Evolutionary conservation across 2,888 invertebrate species (phyloP).

Genomic region (Muscina levida): DNA sequence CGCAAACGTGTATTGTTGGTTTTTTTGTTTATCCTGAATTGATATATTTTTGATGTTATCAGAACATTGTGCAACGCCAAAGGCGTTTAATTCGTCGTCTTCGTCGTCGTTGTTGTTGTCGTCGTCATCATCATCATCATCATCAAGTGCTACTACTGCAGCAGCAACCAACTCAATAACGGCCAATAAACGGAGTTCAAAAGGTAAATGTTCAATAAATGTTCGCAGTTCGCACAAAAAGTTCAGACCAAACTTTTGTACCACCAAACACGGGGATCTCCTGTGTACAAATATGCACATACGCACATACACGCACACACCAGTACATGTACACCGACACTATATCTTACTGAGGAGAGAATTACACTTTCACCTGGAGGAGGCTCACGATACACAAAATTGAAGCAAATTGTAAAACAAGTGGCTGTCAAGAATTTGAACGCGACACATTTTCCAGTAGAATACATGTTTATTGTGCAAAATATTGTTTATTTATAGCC

Average conservation of each 20-base stretch:
- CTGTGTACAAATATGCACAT: neutral
- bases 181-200: slow-evolving; percentile 47
- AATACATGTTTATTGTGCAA: too few relatives aligned
- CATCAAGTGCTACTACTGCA: slow-evolving; percentile 26
- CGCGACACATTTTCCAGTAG: too few relatives aligned
- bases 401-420: too few relatives aligned
- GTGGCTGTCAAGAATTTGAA: too few relatives aligned
- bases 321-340: neutral
- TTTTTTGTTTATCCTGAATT: neutral
- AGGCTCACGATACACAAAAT: too few relatives aligned
- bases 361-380: too few relatives aligned
- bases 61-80: slow-evolving; percentile 77
- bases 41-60: slow-evolving; percentile 77
- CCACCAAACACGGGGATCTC: neutral
- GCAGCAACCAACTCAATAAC: slow-evolving; percentile 11
- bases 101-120: too few relatives aligned
- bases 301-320: neutral
- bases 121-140: slow-evolving; percentile 21
- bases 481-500: too few relatives aligned
- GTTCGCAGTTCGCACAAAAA: neutral
- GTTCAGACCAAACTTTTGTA: too few relatives aligned
- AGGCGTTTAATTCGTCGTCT: slow-evolving; percentile 71
- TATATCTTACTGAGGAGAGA: too few relatives aligned
- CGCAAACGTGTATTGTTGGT: neutral
- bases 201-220: slow-evolving; percentile 57